A percentile compares a stretch with the other conserved stretches of the same genome.
phyloP scores from a whole-genome alignment of 2,797 vertebrate genomes.

The Lacerta viridis region DNA sequence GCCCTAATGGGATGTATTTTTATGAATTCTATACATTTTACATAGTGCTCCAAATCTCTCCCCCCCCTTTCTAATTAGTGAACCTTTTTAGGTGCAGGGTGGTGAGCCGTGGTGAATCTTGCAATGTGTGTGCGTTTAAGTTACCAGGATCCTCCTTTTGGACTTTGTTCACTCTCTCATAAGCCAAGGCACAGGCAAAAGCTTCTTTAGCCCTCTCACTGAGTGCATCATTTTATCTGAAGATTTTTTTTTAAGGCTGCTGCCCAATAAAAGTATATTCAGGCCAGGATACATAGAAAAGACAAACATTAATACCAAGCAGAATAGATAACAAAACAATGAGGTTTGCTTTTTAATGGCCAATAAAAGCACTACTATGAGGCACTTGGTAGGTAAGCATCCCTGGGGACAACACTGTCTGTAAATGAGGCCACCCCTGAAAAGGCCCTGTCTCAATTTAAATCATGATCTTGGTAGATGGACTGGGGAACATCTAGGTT shows the following conservation, averaged over 20 bases:
- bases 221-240: neutral
- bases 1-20: neutral
- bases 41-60: neutral
- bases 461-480: no score
- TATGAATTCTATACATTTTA: neutral
- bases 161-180: neutral
- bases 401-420: neutral
- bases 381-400: no score
- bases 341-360: neutral
- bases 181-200: neutral
- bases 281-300: neutral
- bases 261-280: neutral
- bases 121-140: no score
- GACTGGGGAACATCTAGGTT: no score
- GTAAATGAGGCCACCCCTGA: neutral
- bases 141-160: neutral
- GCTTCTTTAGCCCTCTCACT: neutral
- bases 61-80: neutral
- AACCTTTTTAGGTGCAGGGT: neutral
- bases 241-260: neutral
- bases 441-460: neutral
- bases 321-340: conserved; percentile 6
- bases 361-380: neutral
- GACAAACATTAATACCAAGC: no score
- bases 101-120: no score